These are phyloP conservation scores for Diarsia mendica DNA, from an alignment of 2,888 invertebrate genomes.

Conservation along the genomic window DNA sequence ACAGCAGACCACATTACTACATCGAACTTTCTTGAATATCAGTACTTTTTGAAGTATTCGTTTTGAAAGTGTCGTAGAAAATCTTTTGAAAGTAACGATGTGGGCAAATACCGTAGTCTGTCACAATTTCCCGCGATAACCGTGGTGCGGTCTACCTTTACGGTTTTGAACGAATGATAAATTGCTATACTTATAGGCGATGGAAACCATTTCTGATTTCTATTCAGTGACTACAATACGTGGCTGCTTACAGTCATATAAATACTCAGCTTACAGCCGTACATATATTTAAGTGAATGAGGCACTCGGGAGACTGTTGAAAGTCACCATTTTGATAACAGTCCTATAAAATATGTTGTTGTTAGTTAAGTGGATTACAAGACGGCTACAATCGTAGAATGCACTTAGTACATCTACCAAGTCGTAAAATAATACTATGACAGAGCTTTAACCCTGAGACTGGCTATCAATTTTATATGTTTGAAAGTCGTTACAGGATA, in stretches of 20 bases:
- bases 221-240: conserved; percentile 43
- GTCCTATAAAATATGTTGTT: background rate
- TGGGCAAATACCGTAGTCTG: conserved; percentile 75
- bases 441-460: too few species aligned
- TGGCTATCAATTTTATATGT: too few species aligned
- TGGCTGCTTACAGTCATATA: background rate
- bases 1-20: conserved; percentile 16
- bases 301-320: background rate
- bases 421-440: conserved; percentile 1
- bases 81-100: conserved; percentile 79
- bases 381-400: background rate
- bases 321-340: background rate
- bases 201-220: conserved; percentile 64
- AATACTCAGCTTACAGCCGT: too few species aligned
- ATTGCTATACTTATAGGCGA: conserved; percentile 70
- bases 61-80: conserved; percentile 78
- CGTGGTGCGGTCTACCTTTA: conserved; percentile 84
- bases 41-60: conserved; percentile 43
- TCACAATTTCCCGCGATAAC: conserved; percentile 80
- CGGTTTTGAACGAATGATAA: conserved; percentile 77
- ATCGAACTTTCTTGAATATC: conserved; percentile 30
- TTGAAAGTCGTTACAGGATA: too few species aligned
- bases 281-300: background rate
- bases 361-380: background rate
- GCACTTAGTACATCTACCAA: background rate